A percentile compares a stretch with the other conserved stretches of the same genome.
These are phyloP conservation scores for Zingel zingel DNA, from an alignment of 2,113 vertebrate species.

Conservation along the genomic window DNA sequence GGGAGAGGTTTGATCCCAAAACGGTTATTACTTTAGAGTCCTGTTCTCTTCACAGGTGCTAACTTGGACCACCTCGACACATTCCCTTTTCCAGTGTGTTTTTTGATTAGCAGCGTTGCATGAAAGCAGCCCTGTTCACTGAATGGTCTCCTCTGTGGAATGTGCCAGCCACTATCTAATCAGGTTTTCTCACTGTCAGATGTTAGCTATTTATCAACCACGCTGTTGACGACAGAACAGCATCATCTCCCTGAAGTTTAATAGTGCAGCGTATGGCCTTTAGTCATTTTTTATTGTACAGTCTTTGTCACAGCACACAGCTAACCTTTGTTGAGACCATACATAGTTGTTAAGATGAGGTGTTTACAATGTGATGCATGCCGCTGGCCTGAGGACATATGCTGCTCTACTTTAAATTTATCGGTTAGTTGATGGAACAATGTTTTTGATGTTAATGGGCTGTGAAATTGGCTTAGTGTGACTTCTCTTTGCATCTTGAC, in stretches of 20 bases:
- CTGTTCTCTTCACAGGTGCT: conserved; percentile 30
- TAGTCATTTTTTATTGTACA: conserved; percentile 10
- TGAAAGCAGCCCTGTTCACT: conserved; percentile 59
- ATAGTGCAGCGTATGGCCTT: not conserved
- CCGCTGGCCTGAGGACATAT: not conserved
- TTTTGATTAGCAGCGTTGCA: conserved; percentile 80
- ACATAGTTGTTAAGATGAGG: not conserved
- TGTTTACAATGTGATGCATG: conserved; percentile 16
- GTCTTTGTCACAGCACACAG: not conserved
- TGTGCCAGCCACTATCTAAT: conserved; percentile 80
- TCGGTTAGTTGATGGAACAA: conserved; percentile 21
- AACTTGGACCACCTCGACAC: conserved; percentile 68
- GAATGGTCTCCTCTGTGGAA: conserved; percentile 61
- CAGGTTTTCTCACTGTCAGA: conserved; percentile 50
- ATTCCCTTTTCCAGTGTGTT: conserved; percentile 78
- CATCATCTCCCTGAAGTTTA: conserved; percentile 9
- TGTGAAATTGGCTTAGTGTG: conserved; percentile 48
- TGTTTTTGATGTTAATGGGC: conserved; percentile 35
- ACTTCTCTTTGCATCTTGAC: conserved; percentile 20
- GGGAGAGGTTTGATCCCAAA: conserved; percentile 46
- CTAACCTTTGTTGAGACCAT: conserved; percentile 16
- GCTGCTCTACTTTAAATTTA: conserved; percentile 35
- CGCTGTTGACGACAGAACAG: not conserved
- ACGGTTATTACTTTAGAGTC: conserved; percentile 13
- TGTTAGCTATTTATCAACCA: conserved; percentile 46